These are phyloP conservation scores for Hydropotes inermis DNA, from an alignment of 2,113 vertebrate species.

Conservation along the genomic window DNA sequence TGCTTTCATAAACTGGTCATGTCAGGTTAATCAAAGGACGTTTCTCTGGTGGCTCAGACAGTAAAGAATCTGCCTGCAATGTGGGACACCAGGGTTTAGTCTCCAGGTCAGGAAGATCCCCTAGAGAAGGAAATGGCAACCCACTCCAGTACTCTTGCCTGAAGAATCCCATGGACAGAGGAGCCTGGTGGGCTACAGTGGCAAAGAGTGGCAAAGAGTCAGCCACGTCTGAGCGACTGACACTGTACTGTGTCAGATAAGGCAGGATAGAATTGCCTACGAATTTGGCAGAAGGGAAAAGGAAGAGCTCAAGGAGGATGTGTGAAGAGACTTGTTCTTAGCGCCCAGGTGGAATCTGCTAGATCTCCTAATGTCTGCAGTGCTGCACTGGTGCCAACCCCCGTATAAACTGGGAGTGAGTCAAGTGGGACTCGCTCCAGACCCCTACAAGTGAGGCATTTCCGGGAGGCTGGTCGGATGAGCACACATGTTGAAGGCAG, in stretches of 20 bases:
- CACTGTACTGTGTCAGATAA: not conserved
- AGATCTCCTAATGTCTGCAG: not conserved
- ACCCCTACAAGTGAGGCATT: not conserved
- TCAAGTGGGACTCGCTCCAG: not conserved
- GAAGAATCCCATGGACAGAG: not conserved
- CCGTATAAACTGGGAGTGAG: too few relatives aligned
- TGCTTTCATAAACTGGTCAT: not conserved
- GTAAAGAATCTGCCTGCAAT: not conserved
- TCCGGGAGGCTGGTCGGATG: not conserved
- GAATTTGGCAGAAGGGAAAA: not conserved
- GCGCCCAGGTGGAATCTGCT: not conserved
- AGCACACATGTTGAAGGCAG: not conserved
- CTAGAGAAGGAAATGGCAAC: not conserved
- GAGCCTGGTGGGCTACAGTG: not conserved
- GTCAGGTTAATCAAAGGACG: not conserved
- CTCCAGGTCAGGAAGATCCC: not conserved
- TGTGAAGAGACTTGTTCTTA: not conserved
- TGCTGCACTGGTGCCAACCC: not conserved
- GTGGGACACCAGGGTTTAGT: not conserved
- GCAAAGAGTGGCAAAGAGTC: accelerated
- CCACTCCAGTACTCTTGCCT: not conserved
- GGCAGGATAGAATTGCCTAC: not conserved
- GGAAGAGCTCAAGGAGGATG: not conserved
- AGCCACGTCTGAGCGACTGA: accelerated
- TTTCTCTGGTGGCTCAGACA: not conserved